Conservation (phyloP, 2,888 invertebrate genomes). For the Lasioglossum zephyrum region DNA sequence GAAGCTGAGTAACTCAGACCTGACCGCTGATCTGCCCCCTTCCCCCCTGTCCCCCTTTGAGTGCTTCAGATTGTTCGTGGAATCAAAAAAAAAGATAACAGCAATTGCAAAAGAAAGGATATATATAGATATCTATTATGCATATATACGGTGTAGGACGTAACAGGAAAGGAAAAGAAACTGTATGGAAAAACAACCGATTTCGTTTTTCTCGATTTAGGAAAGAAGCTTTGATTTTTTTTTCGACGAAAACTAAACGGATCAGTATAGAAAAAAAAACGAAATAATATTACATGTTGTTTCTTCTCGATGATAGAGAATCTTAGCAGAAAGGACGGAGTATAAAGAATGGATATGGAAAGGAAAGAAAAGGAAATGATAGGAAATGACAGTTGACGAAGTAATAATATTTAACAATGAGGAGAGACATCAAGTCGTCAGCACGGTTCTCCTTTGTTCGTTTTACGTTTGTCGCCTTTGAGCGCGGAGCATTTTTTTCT, state of each 20-base stretch:
- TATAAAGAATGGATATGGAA: constrained; percentile 21
- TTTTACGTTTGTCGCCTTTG: constrained; percentile 54
- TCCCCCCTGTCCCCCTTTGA: constrained; percentile 35
- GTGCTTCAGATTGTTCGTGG: constrained; percentile 62
- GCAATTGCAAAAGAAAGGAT: constrained; percentile 5
- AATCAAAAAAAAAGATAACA: constrained; percentile 3
- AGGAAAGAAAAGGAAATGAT: constrained; percentile 23
- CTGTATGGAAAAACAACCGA: not conserved
- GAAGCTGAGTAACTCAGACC: constrained; percentile 63
- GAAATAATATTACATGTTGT: not conserved
- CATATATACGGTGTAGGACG: constrained; percentile 15
- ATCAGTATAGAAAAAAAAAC: constrained; percentile 27
- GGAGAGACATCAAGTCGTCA: constrained; percentile 63
- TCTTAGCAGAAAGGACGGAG: constrained; percentile 32
- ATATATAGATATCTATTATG: constrained; percentile 15
- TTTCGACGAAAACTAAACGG: constrained; percentile 10
- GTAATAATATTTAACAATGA: constrained; percentile 44
- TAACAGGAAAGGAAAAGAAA: not conserved
- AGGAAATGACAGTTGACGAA: constrained; percentile 35
- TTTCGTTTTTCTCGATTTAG: constrained; percentile 29
- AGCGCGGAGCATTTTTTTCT: constrained; percentile 62
- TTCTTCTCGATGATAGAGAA: constrained; percentile 33
- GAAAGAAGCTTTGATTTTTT: constrained; percentile 18
- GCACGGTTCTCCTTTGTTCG: constrained; percentile 65
- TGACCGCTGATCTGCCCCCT: constrained; percentile 59